Evolutionary conservation across 2,888 invertebrate genomes (phyloP), one percentile per base, ranked within the genome.

Genomic region (Geotrupes spiniger): DNA sequence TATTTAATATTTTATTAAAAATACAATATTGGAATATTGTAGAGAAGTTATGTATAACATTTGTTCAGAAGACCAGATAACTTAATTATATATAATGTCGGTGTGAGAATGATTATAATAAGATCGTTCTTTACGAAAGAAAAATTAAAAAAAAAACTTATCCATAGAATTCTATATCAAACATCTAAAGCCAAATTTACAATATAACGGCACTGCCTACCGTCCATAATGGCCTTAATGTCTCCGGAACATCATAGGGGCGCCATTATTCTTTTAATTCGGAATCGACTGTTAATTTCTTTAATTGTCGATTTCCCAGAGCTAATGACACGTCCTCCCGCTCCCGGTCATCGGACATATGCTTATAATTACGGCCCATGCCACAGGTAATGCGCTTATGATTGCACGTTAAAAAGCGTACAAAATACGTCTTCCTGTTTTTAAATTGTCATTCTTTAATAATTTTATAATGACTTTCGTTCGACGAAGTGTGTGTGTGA

Each of bases 391-490:
- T 66, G 66, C 49, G 61, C 59, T 62, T 63, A 63, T 63, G 64
- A 63, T 71, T 71, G 68, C 70, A 70, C 62, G 66, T 68, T 71
- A 72, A 73, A 72, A 72, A 72, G 69, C 69, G 66, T 70, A 72
- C 69, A 69, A 72, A 70, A 70, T 68, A 68, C 68, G 64, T 70
- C 70, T 72, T 73, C 71, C 72, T 71, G 72, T 70, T 70, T 65
- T 68, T 66, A 66, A 69, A 71, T 71, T 70, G 71, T 72, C 72
- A 71, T 72, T 71, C 71, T 70, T 69, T 69, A 67, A 70, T 70
- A 69, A 71, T 70, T 70, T 71, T 67, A 66, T 69, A 67, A 69
- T 65, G 64, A 65, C 61, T 54, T 49, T 42, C 42, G 44, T 41
- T 47, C 46, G 46, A 14, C 38, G 17, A n/a, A 15, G 10, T 25